Conservation (phyloP, 2,797 vertebrate species). For the Ibycter americanus region DNA sequence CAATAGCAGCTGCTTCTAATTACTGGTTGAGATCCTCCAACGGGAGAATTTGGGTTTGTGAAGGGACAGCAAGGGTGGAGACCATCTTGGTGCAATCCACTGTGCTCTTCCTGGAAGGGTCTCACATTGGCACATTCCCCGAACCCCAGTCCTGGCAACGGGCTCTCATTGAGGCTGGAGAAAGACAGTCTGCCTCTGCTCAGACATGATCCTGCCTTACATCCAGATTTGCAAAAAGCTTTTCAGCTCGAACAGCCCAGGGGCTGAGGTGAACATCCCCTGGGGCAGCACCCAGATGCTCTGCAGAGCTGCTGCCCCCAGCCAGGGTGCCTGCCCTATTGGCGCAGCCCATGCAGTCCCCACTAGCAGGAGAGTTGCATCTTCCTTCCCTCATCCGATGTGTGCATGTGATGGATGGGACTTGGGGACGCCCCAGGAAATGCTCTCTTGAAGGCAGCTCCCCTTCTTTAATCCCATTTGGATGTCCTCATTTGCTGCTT, state of each 20-base stretch:
- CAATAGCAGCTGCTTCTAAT: neutral
- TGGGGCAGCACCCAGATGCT: neutral
- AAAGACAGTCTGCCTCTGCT: neutral
- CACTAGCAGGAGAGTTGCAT: fast-evolving
- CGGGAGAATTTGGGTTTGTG: neutral
- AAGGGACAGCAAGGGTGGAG: neutral
- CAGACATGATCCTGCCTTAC: neutral
- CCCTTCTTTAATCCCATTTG: neutral
- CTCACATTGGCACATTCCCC: fast-evolving
- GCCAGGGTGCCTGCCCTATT: fast-evolving
- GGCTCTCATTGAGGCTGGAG: neutral
- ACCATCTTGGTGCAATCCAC: neutral
- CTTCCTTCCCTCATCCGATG: neutral
- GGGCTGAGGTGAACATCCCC: neutral
- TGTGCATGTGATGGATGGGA: neutral
- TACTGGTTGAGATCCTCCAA: neutral
- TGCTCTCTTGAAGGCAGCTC: neutral
- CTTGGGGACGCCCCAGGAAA: neutral
- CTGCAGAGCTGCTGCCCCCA: neutral
- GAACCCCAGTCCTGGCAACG: neutral
- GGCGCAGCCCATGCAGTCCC: neutral
- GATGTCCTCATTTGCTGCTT: neutral
- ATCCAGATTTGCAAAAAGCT: neutral
- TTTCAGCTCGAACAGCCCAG: neutral
- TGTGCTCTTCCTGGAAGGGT: neutral